Evolutionary conservation across 2,888 invertebrate species (phyloP).

Genomic region (Orthonychiurus folsomi): DNA sequence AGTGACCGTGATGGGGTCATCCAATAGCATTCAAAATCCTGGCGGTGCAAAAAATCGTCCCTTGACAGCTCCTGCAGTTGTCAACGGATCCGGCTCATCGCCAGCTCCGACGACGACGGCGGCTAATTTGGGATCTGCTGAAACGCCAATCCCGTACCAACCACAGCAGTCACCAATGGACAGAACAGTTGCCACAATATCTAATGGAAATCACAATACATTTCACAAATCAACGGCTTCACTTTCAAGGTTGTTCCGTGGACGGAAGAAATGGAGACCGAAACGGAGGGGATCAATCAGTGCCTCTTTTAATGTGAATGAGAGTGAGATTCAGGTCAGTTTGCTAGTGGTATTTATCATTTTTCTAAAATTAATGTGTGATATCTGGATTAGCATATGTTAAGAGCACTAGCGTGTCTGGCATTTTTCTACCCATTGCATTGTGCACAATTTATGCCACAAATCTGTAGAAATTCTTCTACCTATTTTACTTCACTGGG

Average conservation of each 20-base stretch:
- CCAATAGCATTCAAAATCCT: too few species aligned
- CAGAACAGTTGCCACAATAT: not conserved
- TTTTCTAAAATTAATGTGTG: not conserved
- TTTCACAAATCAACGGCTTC: slow-evolving; percentile 34
- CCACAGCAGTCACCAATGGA: not conserved
- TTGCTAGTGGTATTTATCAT: not conserved
- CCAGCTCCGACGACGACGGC: too few species aligned
- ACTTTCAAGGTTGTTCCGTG: slow-evolving; percentile 27
- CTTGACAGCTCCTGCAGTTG: not conserved
- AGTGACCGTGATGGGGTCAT: too few species aligned
- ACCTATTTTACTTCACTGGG: too few species aligned
- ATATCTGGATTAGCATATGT: too few species aligned
- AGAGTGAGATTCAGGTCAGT: slow-evolving; percentile 45
- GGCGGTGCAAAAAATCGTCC: not conserved
- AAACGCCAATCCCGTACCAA: too few species aligned
- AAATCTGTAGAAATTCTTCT: too few species aligned
- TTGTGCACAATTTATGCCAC: too few species aligned
- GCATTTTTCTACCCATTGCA: too few species aligned
- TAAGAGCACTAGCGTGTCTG: too few species aligned
- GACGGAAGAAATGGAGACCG: slow-evolving; percentile 42
- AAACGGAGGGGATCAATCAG: slow-evolving; percentile 46
- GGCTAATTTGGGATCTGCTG: too few species aligned
- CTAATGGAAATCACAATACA: not conserved
- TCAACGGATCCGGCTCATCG: too few species aligned
- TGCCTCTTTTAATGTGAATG: slow-evolving; percentile 49